Conservation (phyloP, 1,140 invertebrate species). For the Drosophila neocordata region DNA sequence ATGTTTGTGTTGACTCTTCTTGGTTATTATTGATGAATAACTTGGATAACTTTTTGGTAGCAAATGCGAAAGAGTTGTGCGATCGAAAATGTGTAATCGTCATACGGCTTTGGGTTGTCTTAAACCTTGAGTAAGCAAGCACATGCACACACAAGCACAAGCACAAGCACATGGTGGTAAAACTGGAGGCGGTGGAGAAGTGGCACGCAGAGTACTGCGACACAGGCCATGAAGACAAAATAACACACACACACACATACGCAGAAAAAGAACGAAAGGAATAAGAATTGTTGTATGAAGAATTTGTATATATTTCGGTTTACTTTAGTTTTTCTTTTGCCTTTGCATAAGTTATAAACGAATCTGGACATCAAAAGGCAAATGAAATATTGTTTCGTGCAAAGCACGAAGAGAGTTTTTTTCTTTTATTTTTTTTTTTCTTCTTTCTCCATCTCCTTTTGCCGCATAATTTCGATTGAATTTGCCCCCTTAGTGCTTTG, state of each 20-base stretch:
- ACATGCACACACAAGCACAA: constrained; percentile 30
- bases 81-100: constrained; percentile 26
- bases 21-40: no score
- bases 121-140: constrained; percentile 77
- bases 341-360: constrained; percentile 4
- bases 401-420: constrained; percentile 59
- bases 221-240: not conserved
- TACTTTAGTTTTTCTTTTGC: not conserved
- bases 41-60: no score
- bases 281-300: not conserved
- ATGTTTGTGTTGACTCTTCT: no score
- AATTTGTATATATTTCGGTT: not conserved
- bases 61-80: not conserved
- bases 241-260: no score
- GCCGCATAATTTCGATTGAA: constrained; percentile 65
- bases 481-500: constrained; percentile 9
- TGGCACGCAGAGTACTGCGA: constrained; percentile 1
- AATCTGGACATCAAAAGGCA: constrained; percentile 37
- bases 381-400: constrained; percentile 78
- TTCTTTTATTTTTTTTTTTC: not conserved
- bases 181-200: not conserved
- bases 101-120: constrained; percentile 48
- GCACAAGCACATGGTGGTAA: constrained; percentile 38
- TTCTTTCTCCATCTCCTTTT: constrained; percentile 17
- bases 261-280: not conserved